Base-by-base conservation (phyloP, 2,888 invertebrate genomes). In the Cheilosia pagana region DNA sequence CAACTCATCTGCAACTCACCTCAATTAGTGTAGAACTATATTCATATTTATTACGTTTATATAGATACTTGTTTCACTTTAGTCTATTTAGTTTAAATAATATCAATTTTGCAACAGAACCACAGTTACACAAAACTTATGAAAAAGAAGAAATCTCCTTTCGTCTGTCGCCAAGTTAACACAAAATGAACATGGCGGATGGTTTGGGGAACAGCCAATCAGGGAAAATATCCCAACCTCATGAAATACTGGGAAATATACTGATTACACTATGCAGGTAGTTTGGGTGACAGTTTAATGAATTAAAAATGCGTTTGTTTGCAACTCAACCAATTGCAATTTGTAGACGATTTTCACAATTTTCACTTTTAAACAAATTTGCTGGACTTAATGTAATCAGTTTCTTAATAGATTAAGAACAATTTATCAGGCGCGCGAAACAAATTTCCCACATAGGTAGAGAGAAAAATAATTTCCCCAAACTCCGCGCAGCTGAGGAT, bases 181-280 rank as follows among this genome's bases (percentile, higher is more conserved):
- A 74, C 68, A 75, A 70, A 68, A 77, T 62, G 78, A 83, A 83
- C 74, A 83, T 83, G 83, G 83, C 83, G 83, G 83, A 79, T 63
- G 57, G 79, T 79, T 74, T 74, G 71, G 74, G 43, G 68, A 67
- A 60, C 48, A 75, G 70, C 39, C 62, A 83, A 48, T 65, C 35
- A 60, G 55, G 39, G 25, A 2, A 25, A 67, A 71, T 23, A 55
- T 59, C 63, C 83, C 68, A 41, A 19, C 48, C 31, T 25, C 25
- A 16, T 21, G 35, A 52, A 74, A 83, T 83, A 83, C 1, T 43
- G 83, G 83, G 83, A 83, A 79, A 79, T 79, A 10, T 39, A 45
- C 8, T 8, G 16, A 45, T 7, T 14, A n/a, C 10, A 16, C 28
- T 63, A n/a, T 31, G 53, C 21, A 57, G 16, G n/a, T n/a, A n/a